Evolutionary conservation across 2,888 invertebrate species (phyloP), one percentile per base, ranked within the genome.

Genomic region (Epirrhoe alternata): DNA sequence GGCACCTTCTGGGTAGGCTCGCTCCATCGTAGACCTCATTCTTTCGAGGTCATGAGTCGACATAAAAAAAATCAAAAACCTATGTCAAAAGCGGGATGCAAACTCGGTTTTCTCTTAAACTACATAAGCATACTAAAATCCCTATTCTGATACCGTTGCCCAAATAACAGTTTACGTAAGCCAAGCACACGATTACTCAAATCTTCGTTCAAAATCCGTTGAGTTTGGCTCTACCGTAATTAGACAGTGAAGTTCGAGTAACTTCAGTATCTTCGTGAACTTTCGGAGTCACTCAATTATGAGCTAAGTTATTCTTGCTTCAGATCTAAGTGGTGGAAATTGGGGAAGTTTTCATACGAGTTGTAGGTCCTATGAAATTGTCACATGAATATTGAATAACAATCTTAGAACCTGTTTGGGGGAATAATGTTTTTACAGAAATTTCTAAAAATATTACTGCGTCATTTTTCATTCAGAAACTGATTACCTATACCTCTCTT

Each of bases 241-340:
- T 74, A 73, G 72, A 70, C 73, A 71, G 71, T 74, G 68, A 75
- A 75, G 71, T 76, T 75, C 68, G 71, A 71, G 72, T 38, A 63
- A 60, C 54, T 60, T 64, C 14, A 47, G 50, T 51, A 61, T 65
- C 65, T 65, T 52, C 60, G 16, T 24, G 16, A 56, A 60, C 53
- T 52, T 53, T 24, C 33, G 35, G 31, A 65, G 61, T 66, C 66
- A 61, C 49, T 61, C 57, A 57, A 57, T 66, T 53, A 61, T 61
- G 47, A 49, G 56, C 66, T 61, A 49, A 53, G 52, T 52, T 65
- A 60, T 55, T 57, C 61, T 42, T 50, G 16, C 12, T 10, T 61
- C 31, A 55, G 33, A 64, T 54, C 35, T 35, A 8, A 47, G 49
- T 57, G 42, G 47, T 16, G 61, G 51, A 52, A 61, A 61, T 66